Evolutionary conservation across 2,113 vertebrate genomes (phyloP).

Genomic region (Lanius ludovicianus): DNA sequence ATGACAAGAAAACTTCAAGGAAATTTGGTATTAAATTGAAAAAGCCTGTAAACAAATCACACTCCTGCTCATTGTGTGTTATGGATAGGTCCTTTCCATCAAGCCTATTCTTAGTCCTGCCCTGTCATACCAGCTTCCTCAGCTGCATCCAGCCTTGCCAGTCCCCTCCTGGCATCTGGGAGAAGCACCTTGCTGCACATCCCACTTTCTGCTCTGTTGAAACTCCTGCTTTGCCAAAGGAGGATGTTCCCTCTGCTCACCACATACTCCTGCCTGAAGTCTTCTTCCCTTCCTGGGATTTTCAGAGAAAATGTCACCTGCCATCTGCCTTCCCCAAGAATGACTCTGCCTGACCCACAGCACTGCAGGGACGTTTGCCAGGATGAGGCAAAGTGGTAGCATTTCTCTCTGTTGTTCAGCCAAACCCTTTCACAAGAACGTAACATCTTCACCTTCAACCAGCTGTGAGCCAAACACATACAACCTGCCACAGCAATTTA

Average conservation of each 20-base stretch:
- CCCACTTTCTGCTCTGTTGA: background rate
- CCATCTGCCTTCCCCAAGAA: background rate
- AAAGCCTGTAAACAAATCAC: background rate
- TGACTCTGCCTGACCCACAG: background rate
- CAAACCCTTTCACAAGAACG: background rate
- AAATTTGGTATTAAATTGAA: background rate
- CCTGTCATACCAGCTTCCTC: background rate
- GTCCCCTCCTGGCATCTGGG: background rate
- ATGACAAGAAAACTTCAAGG: background rate
- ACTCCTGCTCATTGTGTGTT: background rate
- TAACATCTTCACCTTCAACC: background rate
- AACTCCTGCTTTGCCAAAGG: background rate
- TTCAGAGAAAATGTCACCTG: background rate
- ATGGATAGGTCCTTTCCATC: background rate
- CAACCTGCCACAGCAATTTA: conserved; percentile 15
- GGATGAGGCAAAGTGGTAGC: background rate
- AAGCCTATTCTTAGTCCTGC: background rate
- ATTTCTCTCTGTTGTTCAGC: background rate
- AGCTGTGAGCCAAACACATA: conserved; percentile 24
- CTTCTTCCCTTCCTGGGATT: background rate
- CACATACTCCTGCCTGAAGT: background rate
- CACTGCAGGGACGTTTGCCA: background rate
- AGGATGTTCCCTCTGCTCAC: background rate
- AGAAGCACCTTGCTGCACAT: background rate
- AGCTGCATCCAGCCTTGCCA: background rate